Evolutionary conservation across 2,888 invertebrate genomes (phyloP).

Genomic region (Heliconius cydno): DNA sequence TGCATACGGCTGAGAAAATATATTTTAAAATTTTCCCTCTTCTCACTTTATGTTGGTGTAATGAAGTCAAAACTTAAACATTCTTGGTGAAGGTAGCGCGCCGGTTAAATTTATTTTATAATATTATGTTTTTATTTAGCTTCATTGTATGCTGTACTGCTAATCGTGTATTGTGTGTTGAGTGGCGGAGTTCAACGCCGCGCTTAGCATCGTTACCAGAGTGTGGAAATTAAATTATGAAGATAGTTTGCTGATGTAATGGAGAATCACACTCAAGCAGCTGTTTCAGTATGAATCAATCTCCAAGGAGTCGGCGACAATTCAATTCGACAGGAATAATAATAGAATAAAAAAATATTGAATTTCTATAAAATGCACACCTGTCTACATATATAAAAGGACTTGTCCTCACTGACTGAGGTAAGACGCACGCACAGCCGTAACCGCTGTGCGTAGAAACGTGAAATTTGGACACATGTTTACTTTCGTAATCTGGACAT

Average conservation of each 20-base stretch:
- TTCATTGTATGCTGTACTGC: too few relatives aligned
- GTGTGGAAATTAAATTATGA: background rate
- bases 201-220: background rate
- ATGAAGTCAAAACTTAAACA: background rate
- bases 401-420: too few relatives aligned
- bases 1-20: background rate
- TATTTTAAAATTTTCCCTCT: slow-evolving; percentile 28
- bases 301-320: slow-evolving; percentile 2
- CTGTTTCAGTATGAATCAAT: background rate
- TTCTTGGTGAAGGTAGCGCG: too few relatives aligned
- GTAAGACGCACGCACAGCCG: too few relatives aligned
- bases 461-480: too few relatives aligned
- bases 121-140: too few relatives aligned
- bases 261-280: background rate
- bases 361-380: background rate
- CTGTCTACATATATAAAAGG: too few relatives aligned
- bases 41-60: background rate
- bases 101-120: too few relatives aligned
- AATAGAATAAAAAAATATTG: background rate
- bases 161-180: background rate
- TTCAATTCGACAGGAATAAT: slow-evolving; percentile 12
- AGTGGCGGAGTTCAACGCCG: background rate
- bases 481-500: too few relatives aligned
- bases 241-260: background rate
- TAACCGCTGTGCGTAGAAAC: too few relatives aligned